Evolutionary conservation across 2,888 invertebrate genomes (phyloP).

Genomic region (Helicoverpa assulta): DNA sequence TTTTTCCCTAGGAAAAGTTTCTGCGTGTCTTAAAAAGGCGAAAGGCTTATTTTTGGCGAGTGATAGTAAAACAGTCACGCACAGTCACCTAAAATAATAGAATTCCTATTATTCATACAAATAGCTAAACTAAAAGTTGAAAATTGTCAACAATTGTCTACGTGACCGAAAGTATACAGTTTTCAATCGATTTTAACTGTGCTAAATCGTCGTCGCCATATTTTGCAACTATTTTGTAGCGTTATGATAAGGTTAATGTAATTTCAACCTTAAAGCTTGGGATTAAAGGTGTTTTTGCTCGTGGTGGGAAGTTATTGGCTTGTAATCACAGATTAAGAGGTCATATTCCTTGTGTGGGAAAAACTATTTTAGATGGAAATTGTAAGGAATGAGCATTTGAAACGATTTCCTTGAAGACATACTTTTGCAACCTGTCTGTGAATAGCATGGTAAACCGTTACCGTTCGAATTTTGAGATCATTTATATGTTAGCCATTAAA

Average conservation of each 20-base stretch:
- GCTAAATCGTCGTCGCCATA: slow-evolving; percentile 61
- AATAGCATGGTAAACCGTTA: no score
- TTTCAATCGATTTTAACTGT: slow-evolving; percentile 68
- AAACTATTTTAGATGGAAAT: background rate
- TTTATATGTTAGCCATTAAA: no score
- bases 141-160: slow-evolving; percentile 57
- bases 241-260: background rate
- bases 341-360: background rate
- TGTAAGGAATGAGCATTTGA: background rate
- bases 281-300: background rate
- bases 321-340: background rate
- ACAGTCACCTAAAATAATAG: slow-evolving; percentile 40
- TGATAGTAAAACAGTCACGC: slow-evolving; percentile 23
- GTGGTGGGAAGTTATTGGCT: background rate
- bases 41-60: background rate
- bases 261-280: slow-evolving; percentile 11
- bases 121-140: slow-evolving; percentile 55
- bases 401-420: no score
- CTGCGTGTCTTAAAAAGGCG: no score
- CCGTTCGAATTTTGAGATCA: no score
- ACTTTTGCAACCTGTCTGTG: no score
- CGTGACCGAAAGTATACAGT: slow-evolving; percentile 71
- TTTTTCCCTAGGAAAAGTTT: no score
- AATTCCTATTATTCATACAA: slow-evolving; percentile 45
- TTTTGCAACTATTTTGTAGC: slow-evolving; percentile 42